Percentiles rank a stretch among this genome's conserved stretches.
These are phyloP conservation scores for Lasiommata megera DNA, from an alignment of 2,888 invertebrate species.

Conservation along the genomic window DNA sequence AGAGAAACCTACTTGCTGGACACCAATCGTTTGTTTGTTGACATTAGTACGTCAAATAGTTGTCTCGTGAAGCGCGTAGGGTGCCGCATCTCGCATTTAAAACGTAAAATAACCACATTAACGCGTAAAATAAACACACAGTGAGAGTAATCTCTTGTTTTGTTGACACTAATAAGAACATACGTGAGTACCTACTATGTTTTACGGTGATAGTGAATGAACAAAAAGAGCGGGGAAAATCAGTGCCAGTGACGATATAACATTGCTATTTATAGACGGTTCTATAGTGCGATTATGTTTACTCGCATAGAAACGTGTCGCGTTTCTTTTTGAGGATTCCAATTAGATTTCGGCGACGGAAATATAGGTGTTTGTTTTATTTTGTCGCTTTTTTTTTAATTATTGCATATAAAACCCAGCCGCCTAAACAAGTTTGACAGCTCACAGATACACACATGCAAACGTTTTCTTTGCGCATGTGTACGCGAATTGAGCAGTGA, in stretches of 20 bases:
- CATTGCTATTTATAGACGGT: slow-evolving; percentile 70
- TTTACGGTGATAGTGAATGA: slow-evolving; percentile 48
- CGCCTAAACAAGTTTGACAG: slow-evolving; percentile 78
- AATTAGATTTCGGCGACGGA: slow-evolving; percentile 40
- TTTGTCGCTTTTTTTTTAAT: slow-evolving; percentile 16
- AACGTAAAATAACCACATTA: slow-evolving; percentile 47
- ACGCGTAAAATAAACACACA: slow-evolving; percentile 42
- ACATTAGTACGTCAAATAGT: slow-evolving; percentile 60
- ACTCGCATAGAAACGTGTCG: slow-evolving; percentile 38
- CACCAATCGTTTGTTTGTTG: slow-evolving; percentile 46
- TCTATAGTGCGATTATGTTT: slow-evolving; percentile 57
- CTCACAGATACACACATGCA: slow-evolving; percentile 58
- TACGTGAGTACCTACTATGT: slow-evolving; percentile 31
- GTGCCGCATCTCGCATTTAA: slow-evolving; percentile 56
- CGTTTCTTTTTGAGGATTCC: slow-evolving; percentile 29
- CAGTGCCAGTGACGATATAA: slow-evolving; percentile 64
- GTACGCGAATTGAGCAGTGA: slow-evolving; percentile 60
- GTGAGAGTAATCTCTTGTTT: slow-evolving; percentile 47
- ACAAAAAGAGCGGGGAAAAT: slow-evolving; percentile 71
- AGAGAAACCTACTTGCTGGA: slow-evolving; percentile 31
- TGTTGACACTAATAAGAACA: slow-evolving; percentile 40
- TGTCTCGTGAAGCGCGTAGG: slow-evolving; percentile 61
- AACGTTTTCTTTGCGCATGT: slow-evolving; percentile 51
- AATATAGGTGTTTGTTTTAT: slow-evolving; percentile 22
- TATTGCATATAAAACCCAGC: slow-evolving; percentile 40